Conservation (phyloP, 37 sponge, comb jelly and placozoan species). For the Chondrosia reniformis region DNA sequence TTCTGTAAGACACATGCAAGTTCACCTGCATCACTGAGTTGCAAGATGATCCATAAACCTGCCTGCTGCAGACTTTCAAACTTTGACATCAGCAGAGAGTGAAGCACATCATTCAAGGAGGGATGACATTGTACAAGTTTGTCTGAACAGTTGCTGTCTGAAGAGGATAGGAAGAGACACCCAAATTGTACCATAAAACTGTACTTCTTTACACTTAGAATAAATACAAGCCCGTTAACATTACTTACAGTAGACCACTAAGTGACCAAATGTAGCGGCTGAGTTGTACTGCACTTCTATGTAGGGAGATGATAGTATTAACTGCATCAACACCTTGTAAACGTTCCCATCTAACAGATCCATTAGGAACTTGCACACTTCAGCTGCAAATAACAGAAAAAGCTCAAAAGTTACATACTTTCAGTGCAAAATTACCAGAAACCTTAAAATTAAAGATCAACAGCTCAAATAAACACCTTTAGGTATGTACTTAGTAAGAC, state of each 20-base stretch:
- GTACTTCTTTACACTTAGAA: too few species aligned
- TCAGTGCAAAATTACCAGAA: too few species aligned
- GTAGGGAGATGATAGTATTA: conserved; percentile 39
- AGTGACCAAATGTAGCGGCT: conserved; percentile 66
- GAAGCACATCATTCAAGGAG: not conserved
- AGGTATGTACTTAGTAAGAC: too few species aligned
- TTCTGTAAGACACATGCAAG: too few species aligned
- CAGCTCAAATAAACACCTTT: too few species aligned
- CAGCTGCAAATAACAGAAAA: not conserved
- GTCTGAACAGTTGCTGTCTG: too few species aligned
- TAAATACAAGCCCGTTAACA: not conserved
- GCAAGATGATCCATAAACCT: not conserved
- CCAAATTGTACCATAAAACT: too few species aligned
- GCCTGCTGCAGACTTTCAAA: not conserved
- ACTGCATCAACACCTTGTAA: conserved; percentile 32
- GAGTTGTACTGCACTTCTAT: conserved; percentile 75
- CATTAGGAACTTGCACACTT: conserved; percentile 21
- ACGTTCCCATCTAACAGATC: conserved; percentile 35
- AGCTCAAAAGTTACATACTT: too few species aligned
- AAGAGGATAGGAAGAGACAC: too few species aligned
- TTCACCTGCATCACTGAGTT: not conserved
- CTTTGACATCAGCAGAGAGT: not conserved
- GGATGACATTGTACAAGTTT: not conserved
- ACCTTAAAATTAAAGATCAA: too few species aligned
- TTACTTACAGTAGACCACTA: conserved; percentile 53